Conservation (phyloP, 1,140 invertebrate species). For the Heliconius melpomene region DNA sequence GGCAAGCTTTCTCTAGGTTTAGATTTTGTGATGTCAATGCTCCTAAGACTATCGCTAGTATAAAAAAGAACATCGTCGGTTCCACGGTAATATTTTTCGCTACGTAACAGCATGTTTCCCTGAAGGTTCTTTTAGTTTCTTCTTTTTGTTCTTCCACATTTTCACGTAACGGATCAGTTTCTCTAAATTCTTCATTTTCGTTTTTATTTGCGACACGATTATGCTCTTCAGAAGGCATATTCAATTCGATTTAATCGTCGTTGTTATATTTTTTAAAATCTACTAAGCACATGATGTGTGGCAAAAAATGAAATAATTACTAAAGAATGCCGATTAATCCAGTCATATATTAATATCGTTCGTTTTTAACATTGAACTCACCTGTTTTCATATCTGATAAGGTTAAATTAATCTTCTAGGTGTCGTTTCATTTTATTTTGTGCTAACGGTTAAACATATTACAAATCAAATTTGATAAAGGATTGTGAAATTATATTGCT, state of each 20-base stretch:
- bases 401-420: conserved; percentile 12
- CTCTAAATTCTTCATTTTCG: conserved; percentile 45
- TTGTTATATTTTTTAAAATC: too few species aligned
- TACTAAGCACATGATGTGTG: conserved; percentile 12
- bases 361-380: not conserved
- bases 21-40: conserved; percentile 66
- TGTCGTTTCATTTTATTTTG: not conserved
- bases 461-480: conserved; percentile 15
- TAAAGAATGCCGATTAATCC: not conserved
- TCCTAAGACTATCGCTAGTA: conserved; percentile 47
- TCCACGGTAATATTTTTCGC: conserved; percentile 65
- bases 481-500: not conserved
- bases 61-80: conserved; percentile 59
- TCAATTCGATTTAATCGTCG: not conserved
- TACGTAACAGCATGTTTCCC: conserved; percentile 42
- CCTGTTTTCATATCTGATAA: conserved; percentile 18
- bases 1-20: conserved; percentile 68
- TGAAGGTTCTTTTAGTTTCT: conserved; percentile 40
- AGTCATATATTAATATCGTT: not conserved
- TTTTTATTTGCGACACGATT: conserved; percentile 31
- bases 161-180: conserved; percentile 60
- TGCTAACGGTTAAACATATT: not conserved
- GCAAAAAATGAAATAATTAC: not conserved
- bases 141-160: conserved; percentile 36
- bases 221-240: conserved; percentile 19